Evolutionary conservation across 2,888 invertebrate species (phyloP).

Genomic region (Zootermopsis nevadensis): DNA sequence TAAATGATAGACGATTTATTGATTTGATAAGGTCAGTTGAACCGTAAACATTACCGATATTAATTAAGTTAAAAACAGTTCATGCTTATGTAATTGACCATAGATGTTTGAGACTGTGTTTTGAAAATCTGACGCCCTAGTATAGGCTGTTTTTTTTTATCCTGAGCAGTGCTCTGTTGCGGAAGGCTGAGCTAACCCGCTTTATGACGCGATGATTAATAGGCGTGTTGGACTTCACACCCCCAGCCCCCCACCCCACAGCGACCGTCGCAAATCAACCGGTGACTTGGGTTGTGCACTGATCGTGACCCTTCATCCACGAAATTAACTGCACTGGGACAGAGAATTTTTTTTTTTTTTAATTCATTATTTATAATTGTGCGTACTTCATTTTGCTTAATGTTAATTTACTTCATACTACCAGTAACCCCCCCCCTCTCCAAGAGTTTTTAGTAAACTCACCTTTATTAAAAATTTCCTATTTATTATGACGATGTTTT

Average conservation of each 20-base stretch:
- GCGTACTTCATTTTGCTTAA: too few relatives aligned
- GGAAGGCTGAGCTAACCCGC: conserved; percentile 14
- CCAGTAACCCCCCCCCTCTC: neutral
- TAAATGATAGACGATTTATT: too few relatives aligned
- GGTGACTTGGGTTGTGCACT: neutral
- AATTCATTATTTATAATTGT: too few relatives aligned
- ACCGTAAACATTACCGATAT: too few relatives aligned
- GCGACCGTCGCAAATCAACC: neutral
- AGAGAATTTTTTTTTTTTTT: too few relatives aligned
- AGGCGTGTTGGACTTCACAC: neutral
- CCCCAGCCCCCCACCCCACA: too few relatives aligned
- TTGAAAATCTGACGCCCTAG: conserved; percentile 2
- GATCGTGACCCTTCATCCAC: too few relatives aligned
- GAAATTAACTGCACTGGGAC: too few relatives aligned
- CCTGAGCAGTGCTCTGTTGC: conserved; percentile 14
- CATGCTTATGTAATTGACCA: neutral
- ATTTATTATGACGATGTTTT: too few relatives aligned
- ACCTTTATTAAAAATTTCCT: too few relatives aligned
- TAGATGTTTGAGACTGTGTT: neutral
- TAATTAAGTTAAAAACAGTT: neutral
- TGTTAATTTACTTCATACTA: neutral
- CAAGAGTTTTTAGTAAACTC: neutral
- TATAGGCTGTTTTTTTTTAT: neutral
- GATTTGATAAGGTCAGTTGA: too few relatives aligned
- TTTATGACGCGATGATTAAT: conserved; percentile 24